Percentiles rank a stretch among this genome's conserved stretches.
These are phyloP conservation scores for Athetis lepigone DNA, from an alignment of 2,888 invertebrate genomes.

Conservation along the genomic window DNA sequence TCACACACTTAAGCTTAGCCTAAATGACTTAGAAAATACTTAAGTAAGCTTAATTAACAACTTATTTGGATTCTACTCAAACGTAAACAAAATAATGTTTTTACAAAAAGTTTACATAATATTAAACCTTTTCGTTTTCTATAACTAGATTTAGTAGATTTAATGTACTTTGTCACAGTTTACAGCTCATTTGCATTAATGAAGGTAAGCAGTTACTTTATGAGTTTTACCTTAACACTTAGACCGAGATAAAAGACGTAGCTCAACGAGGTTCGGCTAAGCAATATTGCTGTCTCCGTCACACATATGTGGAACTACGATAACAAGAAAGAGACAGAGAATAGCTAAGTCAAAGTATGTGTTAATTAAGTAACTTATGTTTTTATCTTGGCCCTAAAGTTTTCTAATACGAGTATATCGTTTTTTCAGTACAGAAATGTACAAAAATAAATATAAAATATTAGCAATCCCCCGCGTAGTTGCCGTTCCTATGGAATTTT, in stretches of 20 bases:
- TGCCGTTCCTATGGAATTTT: too few species aligned
- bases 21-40: background rate
- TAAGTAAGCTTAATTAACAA: constrained; percentile 12
- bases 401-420: too few species aligned
- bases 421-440: too few species aligned
- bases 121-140: constrained; percentile 18
- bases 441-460: too few species aligned
- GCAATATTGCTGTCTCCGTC: too few species aligned
- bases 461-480: too few species aligned
- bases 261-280: too few species aligned
- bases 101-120: constrained; percentile 4
- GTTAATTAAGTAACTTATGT: too few species aligned
- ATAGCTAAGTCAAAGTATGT: too few species aligned
- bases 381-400: too few species aligned
- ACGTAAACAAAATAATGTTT: constrained; percentile 3
- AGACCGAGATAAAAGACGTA: background rate
- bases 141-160: background rate
- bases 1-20: background rate
- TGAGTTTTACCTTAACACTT: background rate
- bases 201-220: background rate
- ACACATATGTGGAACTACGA: too few species aligned
- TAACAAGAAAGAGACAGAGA: too few species aligned
- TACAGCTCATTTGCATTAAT: constrained; percentile 2
- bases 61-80: constrained; percentile 13
- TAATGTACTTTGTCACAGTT: background rate